A percentile compares a stretch with the other conserved stretches of the same genome.
phyloP scores from a whole-genome alignment of 1,140 invertebrate genomes.

The Drosophila bipectinata region DNA sequence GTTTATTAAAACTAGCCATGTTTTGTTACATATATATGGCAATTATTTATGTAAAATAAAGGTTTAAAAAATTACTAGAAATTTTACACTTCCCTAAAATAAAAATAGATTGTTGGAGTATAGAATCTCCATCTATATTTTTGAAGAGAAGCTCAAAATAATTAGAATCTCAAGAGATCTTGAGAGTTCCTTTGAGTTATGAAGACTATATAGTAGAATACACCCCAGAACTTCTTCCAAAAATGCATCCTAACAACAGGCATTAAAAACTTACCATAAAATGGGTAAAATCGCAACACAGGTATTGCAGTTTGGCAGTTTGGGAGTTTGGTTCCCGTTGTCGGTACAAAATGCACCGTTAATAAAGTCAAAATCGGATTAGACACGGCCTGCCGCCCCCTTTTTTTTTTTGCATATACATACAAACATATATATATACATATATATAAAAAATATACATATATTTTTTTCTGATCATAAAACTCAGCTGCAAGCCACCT shows the following conservation, averaged over 20 bases:
- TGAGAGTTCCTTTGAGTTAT: no score
- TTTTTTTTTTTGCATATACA: conserved; percentile 10
- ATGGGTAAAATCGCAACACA: not conserved
- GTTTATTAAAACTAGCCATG: not conserved
- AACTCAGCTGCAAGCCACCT: conserved; percentile 48
- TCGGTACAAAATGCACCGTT: conserved; percentile 79
- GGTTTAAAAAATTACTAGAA: no score
- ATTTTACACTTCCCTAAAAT: no score
- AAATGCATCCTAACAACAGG: no score
- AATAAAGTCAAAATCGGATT: conserved; percentile 81
- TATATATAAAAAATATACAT: not conserved
- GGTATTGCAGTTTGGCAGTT: conserved; percentile 1
- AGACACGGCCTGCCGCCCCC: conserved; percentile 58
- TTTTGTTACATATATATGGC: not conserved
- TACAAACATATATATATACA: not conserved
- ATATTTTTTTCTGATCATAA: conserved; percentile 6
- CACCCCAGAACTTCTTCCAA: no score
- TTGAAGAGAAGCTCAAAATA: no score
- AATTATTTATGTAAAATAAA: not conserved
- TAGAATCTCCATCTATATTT: no score
- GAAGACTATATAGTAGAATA: no score
- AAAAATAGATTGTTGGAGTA: no score
- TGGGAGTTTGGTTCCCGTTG: conserved; percentile 47
- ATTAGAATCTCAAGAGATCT: no score
- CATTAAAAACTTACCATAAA: not conserved